Evolutionary conservation across 2,888 invertebrate genomes (phyloP).

Genomic region (Diplazon laetatorius): DNA sequence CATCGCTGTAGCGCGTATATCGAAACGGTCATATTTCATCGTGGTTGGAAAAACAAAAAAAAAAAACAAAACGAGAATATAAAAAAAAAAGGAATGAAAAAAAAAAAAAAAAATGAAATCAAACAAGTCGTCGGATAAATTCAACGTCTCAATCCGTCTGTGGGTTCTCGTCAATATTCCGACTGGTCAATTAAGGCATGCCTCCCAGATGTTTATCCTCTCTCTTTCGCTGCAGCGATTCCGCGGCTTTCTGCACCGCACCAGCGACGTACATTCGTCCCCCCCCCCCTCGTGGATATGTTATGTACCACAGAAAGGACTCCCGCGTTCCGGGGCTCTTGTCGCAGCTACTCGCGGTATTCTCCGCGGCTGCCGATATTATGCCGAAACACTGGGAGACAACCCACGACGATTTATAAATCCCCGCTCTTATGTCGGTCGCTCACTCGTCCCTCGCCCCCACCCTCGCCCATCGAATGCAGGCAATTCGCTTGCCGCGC

Average conservation of each 20-base stretch:
- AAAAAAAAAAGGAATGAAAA: too few species aligned
- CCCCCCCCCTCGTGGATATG: constrained; percentile 23
- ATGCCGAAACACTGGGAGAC: constrained; percentile 52
- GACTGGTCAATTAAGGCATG: constrained; percentile 78
- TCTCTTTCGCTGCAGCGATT: constrained; percentile 35
- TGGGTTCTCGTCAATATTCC: constrained; percentile 75
- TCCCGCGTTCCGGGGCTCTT: constrained; percentile 15
- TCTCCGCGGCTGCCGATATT: constrained; percentile 44
- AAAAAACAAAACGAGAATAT: too few species aligned
- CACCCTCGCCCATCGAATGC: constrained; percentile 44
- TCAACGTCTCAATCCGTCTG: constrained; percentile 78
- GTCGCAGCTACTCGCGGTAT: constrained; percentile 41
- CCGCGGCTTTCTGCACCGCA: constrained; percentile 20
- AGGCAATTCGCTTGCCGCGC: constrained; percentile 39
- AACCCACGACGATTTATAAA: constrained; percentile 60
- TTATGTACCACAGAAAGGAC: constrained; percentile 2
- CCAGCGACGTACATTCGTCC: constrained; percentile 29
- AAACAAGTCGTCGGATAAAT: constrained; percentile 71
- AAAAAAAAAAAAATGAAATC: constrained; percentile 31
- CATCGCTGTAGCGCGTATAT: constrained; percentile 68
- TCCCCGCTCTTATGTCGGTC: constrained; percentile 47
- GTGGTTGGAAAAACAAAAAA: constrained; percentile 31
- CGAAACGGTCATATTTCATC: constrained; percentile 76
- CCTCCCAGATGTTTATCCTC: constrained; percentile 73
- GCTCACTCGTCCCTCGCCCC: too few species aligned